These are phyloP conservation scores for Porphyrio hochstetteri DNA, from an alignment of 2,113 vertebrate species.

Conservation along the genomic window DNA sequence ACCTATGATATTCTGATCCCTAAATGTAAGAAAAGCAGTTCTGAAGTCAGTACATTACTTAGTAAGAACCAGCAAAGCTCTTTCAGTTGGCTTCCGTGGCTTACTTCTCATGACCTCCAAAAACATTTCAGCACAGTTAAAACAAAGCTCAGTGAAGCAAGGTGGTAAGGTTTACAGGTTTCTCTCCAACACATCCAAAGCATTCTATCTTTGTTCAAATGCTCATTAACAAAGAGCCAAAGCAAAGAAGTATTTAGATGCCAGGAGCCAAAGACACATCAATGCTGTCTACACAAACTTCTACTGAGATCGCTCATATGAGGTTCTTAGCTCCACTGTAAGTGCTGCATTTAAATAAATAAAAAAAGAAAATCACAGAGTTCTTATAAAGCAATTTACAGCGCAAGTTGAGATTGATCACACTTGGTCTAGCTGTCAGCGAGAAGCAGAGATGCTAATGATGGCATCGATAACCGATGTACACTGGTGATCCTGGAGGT, in stretches of 20 bases:
- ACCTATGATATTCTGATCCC: background rate
- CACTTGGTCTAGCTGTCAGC: background rate
- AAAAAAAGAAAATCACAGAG: background rate
- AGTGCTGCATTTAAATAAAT: background rate
- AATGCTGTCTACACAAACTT: background rate
- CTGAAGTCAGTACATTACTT: background rate
- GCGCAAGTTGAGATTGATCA: background rate
- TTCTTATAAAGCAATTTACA: background rate
- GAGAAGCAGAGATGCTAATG: background rate
- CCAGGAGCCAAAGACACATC: background rate
- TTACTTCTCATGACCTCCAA: background rate
- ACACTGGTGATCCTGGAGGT: background rate
- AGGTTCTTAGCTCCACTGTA: background rate
- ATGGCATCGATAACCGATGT: background rate
- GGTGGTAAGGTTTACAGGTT: background rate
- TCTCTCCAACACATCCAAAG: background rate
- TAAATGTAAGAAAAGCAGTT: background rate
- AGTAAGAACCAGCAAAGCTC: background rate
- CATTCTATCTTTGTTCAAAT: background rate
- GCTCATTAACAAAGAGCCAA: background rate
- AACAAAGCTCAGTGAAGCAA: background rate
- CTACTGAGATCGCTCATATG: background rate
- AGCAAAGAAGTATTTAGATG: background rate
- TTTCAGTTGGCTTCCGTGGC: background rate
- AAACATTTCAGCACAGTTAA: background rate